phyloP scores from a whole-genome alignment of 2,888 invertebrate genomes.

The Iselma pallidipennis region DNA sequence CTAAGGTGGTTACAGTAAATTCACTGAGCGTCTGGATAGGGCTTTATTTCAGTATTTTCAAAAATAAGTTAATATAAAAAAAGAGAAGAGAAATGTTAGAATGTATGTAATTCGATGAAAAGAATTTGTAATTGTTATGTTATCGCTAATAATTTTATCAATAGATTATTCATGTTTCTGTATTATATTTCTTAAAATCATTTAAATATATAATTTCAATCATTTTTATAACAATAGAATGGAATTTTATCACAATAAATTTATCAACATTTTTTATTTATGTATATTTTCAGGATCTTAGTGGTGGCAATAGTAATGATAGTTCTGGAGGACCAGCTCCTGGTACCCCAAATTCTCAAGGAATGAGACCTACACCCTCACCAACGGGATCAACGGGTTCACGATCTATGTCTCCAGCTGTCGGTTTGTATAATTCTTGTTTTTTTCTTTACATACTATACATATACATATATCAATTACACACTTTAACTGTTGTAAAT shows the following conservation, averaged over 20 bases:
- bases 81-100: too few relatives aligned
- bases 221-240: background rate
- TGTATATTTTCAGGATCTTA: constrained; percentile 71
- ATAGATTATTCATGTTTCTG: constrained; percentile 2
- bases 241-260: background rate
- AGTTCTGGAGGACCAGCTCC: constrained; percentile 69
- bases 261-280: background rate
- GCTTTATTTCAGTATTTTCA: too few relatives aligned
- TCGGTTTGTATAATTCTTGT: constrained; percentile 69
- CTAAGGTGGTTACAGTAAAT: too few relatives aligned
- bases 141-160: background rate
- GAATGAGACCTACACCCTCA: constrained; percentile 90
- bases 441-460: too few relatives aligned
- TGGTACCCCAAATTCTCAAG: constrained; percentile 72
- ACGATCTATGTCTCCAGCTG: constrained; percentile 97
- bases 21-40: too few relatives aligned
- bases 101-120: too few relatives aligned
- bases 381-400: constrained; percentile 93
- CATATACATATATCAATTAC: constrained; percentile 18
- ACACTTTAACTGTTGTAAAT: background rate
- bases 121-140: background rate
- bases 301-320: constrained; percentile 66
- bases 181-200: background rate
- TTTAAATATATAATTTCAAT: background rate
- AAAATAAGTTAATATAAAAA: too few relatives aligned